Base-by-base conservation (phyloP, 1,140 invertebrate species). In the Mycetomoellerius zeteki region DNA sequence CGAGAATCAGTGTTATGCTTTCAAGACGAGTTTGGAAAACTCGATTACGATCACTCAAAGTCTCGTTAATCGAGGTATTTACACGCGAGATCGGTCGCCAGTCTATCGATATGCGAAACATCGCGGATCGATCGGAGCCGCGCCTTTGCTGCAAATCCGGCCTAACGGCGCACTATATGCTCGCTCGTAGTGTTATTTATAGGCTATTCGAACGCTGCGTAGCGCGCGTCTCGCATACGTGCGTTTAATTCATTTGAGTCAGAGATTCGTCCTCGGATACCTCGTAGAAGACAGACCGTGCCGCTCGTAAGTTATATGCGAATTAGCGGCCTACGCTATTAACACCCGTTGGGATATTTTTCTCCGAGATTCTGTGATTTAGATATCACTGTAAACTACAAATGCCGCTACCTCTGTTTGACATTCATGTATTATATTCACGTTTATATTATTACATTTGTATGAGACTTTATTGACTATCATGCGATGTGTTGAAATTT, bases 21-120 rank as follows among this genome's bases (percentile, higher is more conserved):
- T 90, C 88, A 77, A 84, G 21, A 62, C 77, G 50, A 54, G 54
- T 24, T 30, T 60, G 19, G 24, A 75, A 50, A 52, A 69, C 80
- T 84, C 80, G 69, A 84, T 50, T 84, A 24, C 80, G 37, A 60
- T 82, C 67, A 24, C 52, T 33, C 82, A 80, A 89, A 88, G 67
- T 52, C 86, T 91, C 89, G 89, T 93, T 93, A 93, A 94, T 93
- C 91, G 90, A 94, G 93, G 91, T 93, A 94, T 94, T 94, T 93
- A 91, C 93, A 92, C 91, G 90, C 88, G 88, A 81, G 89, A 89
- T 91, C 82, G 85, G 92, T 93, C 92, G 86, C 81, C 78, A 56
- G 30, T 50, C 37, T 75, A 89, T 91, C 89, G 88, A 91, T 91
- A 92, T 92, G 91, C 91, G 78, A 73, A 71, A 78, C 82, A 86